These are phyloP conservation scores for Gobio gobio DNA, from an alignment of 2,113 vertebrate species.

Conservation along the genomic window DNA sequence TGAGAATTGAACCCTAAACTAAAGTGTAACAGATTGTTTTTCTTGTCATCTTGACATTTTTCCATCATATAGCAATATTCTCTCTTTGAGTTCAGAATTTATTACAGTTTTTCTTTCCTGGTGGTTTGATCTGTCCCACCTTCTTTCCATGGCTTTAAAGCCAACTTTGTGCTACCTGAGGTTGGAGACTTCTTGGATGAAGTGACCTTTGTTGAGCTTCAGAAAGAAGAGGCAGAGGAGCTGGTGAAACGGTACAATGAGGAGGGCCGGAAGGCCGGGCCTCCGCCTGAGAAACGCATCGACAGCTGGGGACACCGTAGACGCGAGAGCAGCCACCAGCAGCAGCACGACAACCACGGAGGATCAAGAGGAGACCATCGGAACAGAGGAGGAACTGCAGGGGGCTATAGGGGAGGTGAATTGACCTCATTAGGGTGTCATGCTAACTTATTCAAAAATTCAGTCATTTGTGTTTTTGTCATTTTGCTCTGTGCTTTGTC, in stretches of 20 bases:
- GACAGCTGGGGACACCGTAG: slow-evolving; percentile 81
- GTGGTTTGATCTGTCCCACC: background rate
- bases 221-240: slow-evolving; percentile 81
- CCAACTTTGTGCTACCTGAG: slow-evolving; percentile 87
- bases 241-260: slow-evolving; percentile 87
- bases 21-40: background rate
- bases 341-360: slow-evolving; percentile 74
- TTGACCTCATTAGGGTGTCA: background rate
- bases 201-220: slow-evolving; percentile 81
- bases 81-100: background rate
- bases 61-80: background rate
- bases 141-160: slow-evolving; percentile 64
- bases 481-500: slow-evolving; percentile 22
- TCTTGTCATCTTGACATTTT: background rate
- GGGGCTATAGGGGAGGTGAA: slow-evolving; percentile 56
- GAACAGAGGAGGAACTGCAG: slow-evolving; percentile 74
- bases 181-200: slow-evolving; percentile 85
- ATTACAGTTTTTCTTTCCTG: background rate
- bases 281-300: slow-evolving; percentile 87
- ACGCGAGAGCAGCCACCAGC: slow-evolving; percentile 72
- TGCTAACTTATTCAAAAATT: background rate
- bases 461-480: background rate
- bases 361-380: slow-evolving; percentile 75
- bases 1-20: too few species aligned
- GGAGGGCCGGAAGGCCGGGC: slow-evolving; percentile 84